Base-by-base conservation (phyloP, 2,113 vertebrate species). In the Podocnemis expansa region DNA sequence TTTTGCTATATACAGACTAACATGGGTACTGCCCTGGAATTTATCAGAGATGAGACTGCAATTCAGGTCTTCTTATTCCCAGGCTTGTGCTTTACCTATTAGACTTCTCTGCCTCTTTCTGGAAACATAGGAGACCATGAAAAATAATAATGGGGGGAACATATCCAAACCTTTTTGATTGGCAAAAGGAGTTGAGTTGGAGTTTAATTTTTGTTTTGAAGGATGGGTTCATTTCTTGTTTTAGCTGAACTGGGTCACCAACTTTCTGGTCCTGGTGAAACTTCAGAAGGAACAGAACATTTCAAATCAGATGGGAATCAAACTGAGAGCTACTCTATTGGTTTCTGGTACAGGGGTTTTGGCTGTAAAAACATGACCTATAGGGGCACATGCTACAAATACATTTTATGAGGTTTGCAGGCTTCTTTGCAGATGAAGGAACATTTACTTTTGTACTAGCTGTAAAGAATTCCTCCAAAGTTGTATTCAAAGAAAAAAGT, bases 381-480 rank as follows among this genome's bases (percentile, higher is more conserved):
- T n/a, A 67, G 78, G 91, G 91, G 93, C 70, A 87, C 79, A 67
- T 89, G 90, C 47, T 93, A 90, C 87, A 94, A 95, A 95, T 90
- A 94, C 70, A 60, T 34, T 0, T 10, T 45, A 27, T 83, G 55
- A 91, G 87, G 88, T 84, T 78, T 94, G 56, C 56, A 78, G 81
- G 60, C 55, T 78, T 70, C 91, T 93, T 83, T 89, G 78, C 84
- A 73, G 79, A 22, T 93, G 84, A 84, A 94, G 91, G 63, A 38
- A 93, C 47, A 11, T 19, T 25, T 91, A 82, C 87, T 88, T 96
- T 93, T 95, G 75, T 92, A 58, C 27, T 78, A 78, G 13, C 82
- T 88, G 87, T 75, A 91, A 93, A 94, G 84, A 90, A 93, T 92
- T 91, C 89, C 89, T 86, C 89, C 91, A 49, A 87, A 96, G 87